Evolutionary conservation across 1,140 invertebrate species (phyloP), one percentile per base, ranked within the genome.

Genomic region (Scaptomyza montana): DNA sequence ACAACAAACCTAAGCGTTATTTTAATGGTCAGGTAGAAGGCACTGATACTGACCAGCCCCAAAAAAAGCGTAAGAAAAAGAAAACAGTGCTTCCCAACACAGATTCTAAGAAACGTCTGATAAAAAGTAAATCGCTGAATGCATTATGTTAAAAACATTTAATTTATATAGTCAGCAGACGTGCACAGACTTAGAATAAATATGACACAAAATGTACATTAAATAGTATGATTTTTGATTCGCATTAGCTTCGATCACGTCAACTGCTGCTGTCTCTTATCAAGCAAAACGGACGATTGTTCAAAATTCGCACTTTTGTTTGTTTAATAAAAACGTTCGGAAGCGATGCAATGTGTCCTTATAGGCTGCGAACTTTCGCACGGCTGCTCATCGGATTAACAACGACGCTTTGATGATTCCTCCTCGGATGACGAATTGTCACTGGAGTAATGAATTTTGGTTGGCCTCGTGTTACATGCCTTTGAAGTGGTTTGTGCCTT

Each of bases 1-100:
- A 61, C n/a, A 50, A 45, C 6, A 59, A 74, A 30, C 73, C 72
- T 7, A 89, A 79, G 19, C 54, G 84, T 1, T 89, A 89, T 51
- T 89, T 84, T 3, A 77, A 73, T 54, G 33, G 49, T 3, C 43
- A 67, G n/a, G 0, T 39, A 1, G 10, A 50, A 8, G 8, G 7
- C 2, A 25, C 21, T 25, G 43, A 50, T 0, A 6, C 43, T 0
- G 8, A 28, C 0, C 45, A n/a, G 12, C 9, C 25, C 3, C 39
- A 46, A 28, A 86, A 56, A 8, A 86, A 74, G n/a, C 50, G 41
- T 13, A 64, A 45, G 8, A 68, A 75, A 16, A 19, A 8, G 7
- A 12, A 55, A 19, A 5, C 3, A 7, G n/a, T 39, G 1, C 9
- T 25, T 7, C 46, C 43, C 9, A 25, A 25, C 21, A 84, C 51